Base-by-base conservation (phyloP, 2,113 vertebrate genomes). In the Oryzias celebensis region DNA sequence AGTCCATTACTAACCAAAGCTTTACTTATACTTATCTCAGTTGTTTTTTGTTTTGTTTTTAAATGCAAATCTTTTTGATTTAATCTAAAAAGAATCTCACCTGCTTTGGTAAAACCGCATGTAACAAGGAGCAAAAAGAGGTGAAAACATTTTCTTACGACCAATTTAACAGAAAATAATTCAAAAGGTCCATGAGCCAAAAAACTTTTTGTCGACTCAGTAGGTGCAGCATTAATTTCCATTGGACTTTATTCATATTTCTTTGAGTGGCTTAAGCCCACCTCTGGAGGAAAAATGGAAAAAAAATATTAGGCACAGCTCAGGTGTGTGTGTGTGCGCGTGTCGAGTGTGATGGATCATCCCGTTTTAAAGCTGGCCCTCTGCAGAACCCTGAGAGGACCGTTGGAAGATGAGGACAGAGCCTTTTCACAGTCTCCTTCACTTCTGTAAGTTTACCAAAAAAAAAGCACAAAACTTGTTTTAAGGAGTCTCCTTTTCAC, bases 331-430 rank as follows among this genome's bases (percentile, higher is more conserved):
- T 10, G 20, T 20, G 20, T 20, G 20, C 20, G 20, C 20, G 20
- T 20, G 87, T 70, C 85, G 80, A 62, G 61, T 77, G 73, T 87
- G 88, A 88, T 89, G 79, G 80, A 90, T 87, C 75, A 61, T 76
- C 70, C 87, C 81, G 89, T 73, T 84, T 81, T 62, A 83, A 68
- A 66, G 62, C 82, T 74, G 78, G 80, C 72, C 76, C 75, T 84
- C 83, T 68, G 64, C 81, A 71, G 60, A 81, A 84, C 63, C 83
- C 83, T 3, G 73, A 75, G 73, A 78, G 77, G 89, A 88, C 83
- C 87, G 81, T 78, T 71, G 81, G 68, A 70, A 82, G 89, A 91
- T 91, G 91, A 91, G 88, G 65, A 85, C 50, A 83, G 81, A 78
- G 64, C 20, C 20, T 20, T 20, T 20, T 20, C 20, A 20, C 20